phyloP scores from a whole-genome alignment of 2,888 invertebrate species.

The Cartodere bifasciata region DNA sequence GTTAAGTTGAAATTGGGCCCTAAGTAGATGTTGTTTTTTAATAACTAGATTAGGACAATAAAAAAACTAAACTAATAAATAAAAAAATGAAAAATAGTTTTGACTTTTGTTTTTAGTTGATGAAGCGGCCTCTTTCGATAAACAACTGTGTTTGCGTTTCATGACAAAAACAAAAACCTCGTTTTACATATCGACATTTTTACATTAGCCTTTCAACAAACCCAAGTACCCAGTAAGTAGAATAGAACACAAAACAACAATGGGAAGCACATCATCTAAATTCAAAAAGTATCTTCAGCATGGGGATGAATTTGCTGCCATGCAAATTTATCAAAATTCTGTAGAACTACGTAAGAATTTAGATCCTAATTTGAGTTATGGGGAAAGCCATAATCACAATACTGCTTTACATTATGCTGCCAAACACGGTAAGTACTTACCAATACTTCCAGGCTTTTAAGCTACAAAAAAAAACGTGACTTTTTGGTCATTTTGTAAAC shows the following conservation, averaged over 20 bases:
- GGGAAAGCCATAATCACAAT: constrained; percentile 51
- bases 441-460: too few relatives aligned
- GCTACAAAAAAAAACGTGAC: too few relatives aligned
- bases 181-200: constrained; percentile 22
- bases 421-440: constrained; percentile 45
- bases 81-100: too few relatives aligned
- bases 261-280: constrained; percentile 57
- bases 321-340: constrained; percentile 49
- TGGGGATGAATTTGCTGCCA: constrained; percentile 57
- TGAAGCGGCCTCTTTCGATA: constrained; percentile 19
- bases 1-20: too few relatives aligned
- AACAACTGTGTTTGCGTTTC: constrained; percentile 30
- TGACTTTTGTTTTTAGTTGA: constrained; percentile 18
- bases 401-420: constrained; percentile 55
- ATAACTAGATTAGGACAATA: too few relatives aligned
- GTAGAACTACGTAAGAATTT: constrained; percentile 49
- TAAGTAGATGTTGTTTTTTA: too few relatives aligned
- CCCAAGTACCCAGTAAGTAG: constrained; percentile 14
- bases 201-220: too few relatives aligned
- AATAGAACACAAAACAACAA: constrained; percentile 25
- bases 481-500: neutral
- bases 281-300: constrained; percentile 55
- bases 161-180: constrained; percentile 27
- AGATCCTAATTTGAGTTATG: constrained; percentile 54
- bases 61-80: too few relatives aligned